A percentile compares a stretch with the other conserved stretches of the same genome.
These are phyloP conservation scores for Myripristis murdjan DNA, from an alignment of 2,797 vertebrate genomes.

Conservation along the genomic window DNA sequence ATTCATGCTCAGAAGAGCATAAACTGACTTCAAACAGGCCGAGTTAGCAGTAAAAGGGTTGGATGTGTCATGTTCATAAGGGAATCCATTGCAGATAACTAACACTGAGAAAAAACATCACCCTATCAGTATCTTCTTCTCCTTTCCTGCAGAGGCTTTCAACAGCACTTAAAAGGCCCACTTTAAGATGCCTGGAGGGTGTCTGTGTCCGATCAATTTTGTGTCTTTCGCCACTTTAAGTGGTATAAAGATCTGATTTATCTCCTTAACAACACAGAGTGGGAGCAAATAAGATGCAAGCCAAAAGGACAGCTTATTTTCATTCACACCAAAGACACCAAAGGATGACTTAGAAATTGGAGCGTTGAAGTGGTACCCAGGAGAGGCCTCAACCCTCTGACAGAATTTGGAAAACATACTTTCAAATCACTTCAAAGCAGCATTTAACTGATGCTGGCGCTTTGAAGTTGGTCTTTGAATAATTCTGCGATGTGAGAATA, in stretches of 20 bases:
- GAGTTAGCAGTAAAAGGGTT: conserved; percentile 25
- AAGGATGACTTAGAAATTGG: conserved; percentile 62
- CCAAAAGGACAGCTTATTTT: conserved; percentile 52
- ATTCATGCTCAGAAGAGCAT: conserved; percentile 26
- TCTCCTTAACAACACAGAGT: conserved; percentile 48
- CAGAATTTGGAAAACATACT: conserved; percentile 67
- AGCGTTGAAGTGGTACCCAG: conserved; percentile 46
- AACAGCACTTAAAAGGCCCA: conserved; percentile 65
- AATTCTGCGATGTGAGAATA: conserved; percentile 60
- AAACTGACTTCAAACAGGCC: conserved; percentile 26
- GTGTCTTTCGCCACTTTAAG: conserved; percentile 58
- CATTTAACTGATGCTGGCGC: conserved; percentile 51
- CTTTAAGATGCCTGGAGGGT: conserved; percentile 47
- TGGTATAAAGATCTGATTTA: conserved; percentile 58
- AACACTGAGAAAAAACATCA: conserved; percentile 28
- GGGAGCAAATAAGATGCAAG: conserved; percentile 41
- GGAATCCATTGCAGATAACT: conserved; percentile 34
- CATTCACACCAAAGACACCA: conserved; percentile 41
- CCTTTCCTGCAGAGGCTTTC: conserved; percentile 51
- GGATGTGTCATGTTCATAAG: conserved; percentile 39
- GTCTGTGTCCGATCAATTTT: conserved; percentile 61
- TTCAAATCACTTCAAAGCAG: conserved; percentile 71
- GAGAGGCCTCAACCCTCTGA: conserved; percentile 63
- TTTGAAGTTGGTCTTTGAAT: conserved; percentile 72
- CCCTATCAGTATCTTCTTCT: conserved; percentile 39